These are phyloP conservation scores for Drosophila busckii DNA, from an alignment of 1,140 invertebrate species.

Conservation along the genomic window DNA sequence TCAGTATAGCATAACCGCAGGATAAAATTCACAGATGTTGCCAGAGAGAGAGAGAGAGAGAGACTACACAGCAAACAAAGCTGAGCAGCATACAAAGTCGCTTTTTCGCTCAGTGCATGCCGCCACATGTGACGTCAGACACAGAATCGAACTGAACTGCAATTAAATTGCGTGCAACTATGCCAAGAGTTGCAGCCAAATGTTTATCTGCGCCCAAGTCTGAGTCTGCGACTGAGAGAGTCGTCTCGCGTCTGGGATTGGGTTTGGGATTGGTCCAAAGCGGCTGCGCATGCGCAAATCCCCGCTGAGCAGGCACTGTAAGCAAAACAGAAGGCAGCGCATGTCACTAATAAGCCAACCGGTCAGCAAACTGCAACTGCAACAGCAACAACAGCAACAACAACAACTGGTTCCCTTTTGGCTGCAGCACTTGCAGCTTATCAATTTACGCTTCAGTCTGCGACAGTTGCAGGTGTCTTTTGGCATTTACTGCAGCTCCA, in stretches of 20 bases:
- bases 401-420: neutral
- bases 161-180: constrained; percentile 66
- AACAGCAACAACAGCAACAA: constrained; percentile 1
- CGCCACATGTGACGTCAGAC: constrained; percentile 27
- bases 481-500: constrained; percentile 24
- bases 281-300: constrained; percentile 30
- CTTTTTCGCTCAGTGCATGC: constrained; percentile 3
- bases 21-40: constrained; percentile 2
- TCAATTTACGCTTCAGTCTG: constrained; percentile 65
- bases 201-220: constrained; percentile 39
- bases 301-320: constrained; percentile 26
- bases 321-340: constrained; percentile 34
- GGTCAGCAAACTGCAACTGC: constrained; percentile 37
- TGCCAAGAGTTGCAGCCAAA: constrained; percentile 29
- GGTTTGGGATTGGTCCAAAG: neutral
- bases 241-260: neutral
- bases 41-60: neutral
- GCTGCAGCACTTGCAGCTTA: constrained; percentile 48
- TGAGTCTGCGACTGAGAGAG: constrained; percentile 2
- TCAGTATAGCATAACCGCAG: constrained; percentile 10
- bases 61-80: constrained; percentile 10
- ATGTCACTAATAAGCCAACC: constrained; percentile 59
- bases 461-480: constrained; percentile 39
- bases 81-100: too few species aligned
- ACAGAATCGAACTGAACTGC: constrained; percentile 20